Base-by-base conservation (phyloP, 2,113 vertebrate genomes). In the Callipepla squamata region DNA sequence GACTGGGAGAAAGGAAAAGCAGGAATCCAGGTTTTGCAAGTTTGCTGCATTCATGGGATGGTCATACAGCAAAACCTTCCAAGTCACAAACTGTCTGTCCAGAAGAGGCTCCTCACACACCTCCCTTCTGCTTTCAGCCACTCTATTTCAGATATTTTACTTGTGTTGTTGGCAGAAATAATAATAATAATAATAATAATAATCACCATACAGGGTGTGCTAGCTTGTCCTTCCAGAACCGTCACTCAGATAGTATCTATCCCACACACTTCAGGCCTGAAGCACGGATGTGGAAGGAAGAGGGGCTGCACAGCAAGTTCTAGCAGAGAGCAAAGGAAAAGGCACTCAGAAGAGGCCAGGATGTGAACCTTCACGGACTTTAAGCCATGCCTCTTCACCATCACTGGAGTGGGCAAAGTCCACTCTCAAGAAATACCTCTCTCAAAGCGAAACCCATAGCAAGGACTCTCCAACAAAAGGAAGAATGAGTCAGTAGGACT, bases 1-100 rank as follows among this genome's bases (percentile, higher is more conserved):
- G 77, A 93, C 17, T 74, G 73, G 73, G 80, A 95, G 88, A 85
- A 90, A 65, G 63, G 57, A 92, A 86, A 96, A 94, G 95, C 85
- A 93, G 80, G 93, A 95, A 95, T 86, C 95, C 88, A 91, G 90
- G 94, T 95, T 96, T 90, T 95, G 90, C 94, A 90, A 66, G 90
- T 93, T 83, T 2, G 0, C 2, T 48, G 72, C 7, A 2, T 38
- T 89, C 79, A 38, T 42, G 26, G 34, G 11, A n/a, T 40, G 80
- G 82, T 88, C 90, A 88, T 95, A 90, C 2, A 34, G 93, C 69
- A 94, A 88, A 90, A 78, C 28, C 61, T 86, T 83, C 76, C 67
- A 38, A 85, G 82, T 67, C 80, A 90, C 90, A 95, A 65, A 51
- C 65, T 90, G 6, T 36, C 92, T 70, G 47, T 94, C 83, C 91